These are phyloP conservation scores for Dendrocincla fuliginosa DNA, from an alignment of 2,797 vertebrate species.

Conservation along the genomic window DNA sequence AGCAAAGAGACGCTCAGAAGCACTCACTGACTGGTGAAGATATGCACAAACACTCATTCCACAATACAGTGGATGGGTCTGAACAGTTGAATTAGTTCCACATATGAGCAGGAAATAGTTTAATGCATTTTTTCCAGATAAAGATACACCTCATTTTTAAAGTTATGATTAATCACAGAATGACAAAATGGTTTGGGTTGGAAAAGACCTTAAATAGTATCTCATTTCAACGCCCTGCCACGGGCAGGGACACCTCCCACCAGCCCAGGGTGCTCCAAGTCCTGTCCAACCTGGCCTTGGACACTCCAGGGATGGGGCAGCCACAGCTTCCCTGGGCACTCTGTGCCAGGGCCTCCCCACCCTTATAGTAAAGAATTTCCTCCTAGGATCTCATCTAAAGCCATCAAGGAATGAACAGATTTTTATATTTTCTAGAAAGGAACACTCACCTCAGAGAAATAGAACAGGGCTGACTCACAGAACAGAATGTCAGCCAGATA, in stretches of 20 bases:
- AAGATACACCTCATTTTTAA: neutral
- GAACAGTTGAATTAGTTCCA: neutral
- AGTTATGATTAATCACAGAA: neutral
- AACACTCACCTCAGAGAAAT: conserved; percentile 95
- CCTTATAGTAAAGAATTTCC: neutral
- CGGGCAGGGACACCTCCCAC: neutral
- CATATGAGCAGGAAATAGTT: neutral
- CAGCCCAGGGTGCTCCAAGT: fast-evolving
- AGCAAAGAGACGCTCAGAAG: neutral
- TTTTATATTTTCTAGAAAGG: neutral
- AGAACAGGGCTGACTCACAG: conserved; percentile 98
- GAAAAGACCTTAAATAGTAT: neutral
- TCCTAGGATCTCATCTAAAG: neutral
- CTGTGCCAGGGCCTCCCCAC: neutral
- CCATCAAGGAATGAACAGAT: neutral
- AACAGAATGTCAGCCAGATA: conserved; percentile 98
- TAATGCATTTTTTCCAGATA: neutral
- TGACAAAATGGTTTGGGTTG: neutral
- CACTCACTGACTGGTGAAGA: neutral
- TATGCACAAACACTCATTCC: neutral
- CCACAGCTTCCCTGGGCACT: neutral
- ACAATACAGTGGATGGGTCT: neutral
- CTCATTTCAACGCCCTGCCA: neutral
- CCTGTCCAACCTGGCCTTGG: fast-evolving
- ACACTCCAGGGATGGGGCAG: neutral